Evolutionary conservation across 2,113 vertebrate genomes (phyloP).

Genomic region (Apodemus speciosus): DNA sequence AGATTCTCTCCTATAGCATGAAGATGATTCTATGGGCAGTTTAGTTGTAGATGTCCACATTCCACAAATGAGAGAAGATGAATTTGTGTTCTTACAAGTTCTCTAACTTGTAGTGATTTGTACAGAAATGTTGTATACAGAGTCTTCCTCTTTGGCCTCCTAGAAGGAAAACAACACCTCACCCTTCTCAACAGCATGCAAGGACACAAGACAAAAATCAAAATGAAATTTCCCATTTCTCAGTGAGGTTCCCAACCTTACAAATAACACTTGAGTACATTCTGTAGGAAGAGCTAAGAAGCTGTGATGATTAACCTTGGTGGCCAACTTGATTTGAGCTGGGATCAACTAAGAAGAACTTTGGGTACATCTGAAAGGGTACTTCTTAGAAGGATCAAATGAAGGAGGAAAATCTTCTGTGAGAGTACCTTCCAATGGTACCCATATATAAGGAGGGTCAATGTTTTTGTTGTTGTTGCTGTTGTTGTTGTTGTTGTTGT

Average conservation of each 20-base stretch:
- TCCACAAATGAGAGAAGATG: neutral
- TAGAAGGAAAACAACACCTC: too few relatives aligned
- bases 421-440: neutral
- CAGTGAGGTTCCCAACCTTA: neutral
- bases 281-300: neutral
- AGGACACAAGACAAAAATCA: neutral
- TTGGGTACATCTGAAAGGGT: neutral
- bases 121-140: neutral
- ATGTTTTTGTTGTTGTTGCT: neutral
- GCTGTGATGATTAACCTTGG: neutral
- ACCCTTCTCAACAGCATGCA: neutral
- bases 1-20: too few relatives aligned
- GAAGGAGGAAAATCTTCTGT: neutral
- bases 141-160: neutral
- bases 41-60: neutral
- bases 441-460: neutral
- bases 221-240: neutral
- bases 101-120: neutral
- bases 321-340: neutral
- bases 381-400: neutral
- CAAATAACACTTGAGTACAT: neutral
- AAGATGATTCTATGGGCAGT: fast-evolving
- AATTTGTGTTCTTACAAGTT: neutral
- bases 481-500: too few relatives aligned
- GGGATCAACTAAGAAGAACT: neutral